Evolutionary conservation across 1,140 invertebrate genomes (phyloP).

Genomic region (Platyscapa corneri): DNA sequence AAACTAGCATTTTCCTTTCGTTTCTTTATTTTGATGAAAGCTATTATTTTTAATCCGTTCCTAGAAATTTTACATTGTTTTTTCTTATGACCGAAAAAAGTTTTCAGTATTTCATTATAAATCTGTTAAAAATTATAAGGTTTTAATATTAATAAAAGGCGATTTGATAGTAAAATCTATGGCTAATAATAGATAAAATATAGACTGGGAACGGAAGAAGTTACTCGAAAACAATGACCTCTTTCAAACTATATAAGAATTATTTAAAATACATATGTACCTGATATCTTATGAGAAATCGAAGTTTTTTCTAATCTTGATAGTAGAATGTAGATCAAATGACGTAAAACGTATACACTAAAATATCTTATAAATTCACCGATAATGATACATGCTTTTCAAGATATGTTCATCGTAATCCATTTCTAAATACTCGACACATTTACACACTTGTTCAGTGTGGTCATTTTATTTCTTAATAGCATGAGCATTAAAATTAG

Average conservation of each 20-base stretch:
- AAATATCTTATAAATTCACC: neutral
- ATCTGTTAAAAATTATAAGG: neutral
- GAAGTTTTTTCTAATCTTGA: neutral
- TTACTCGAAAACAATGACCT: neutral
- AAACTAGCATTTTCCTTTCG: neutral
- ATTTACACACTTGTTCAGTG: no score
- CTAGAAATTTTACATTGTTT: neutral
- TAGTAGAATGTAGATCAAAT: neutral
- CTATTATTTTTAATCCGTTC: neutral
- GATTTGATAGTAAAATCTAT: neutral
- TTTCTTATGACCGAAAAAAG: neutral
- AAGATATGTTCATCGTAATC: no score
- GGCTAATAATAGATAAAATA: neutral
- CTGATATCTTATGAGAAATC: neutral
- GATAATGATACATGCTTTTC: neutral
- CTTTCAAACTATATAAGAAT: neutral
- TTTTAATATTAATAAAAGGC: neutral
- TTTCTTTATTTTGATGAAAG: neutral
- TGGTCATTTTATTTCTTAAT: no score
- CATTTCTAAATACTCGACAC: no score
- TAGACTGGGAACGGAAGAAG: no score
- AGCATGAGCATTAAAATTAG: no score
- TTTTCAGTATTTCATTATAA: neutral
- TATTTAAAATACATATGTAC: neutral
- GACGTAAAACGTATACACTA: neutral